phyloP scores from a whole-genome alignment of 2,797 vertebrate genomes.

The Podarcis siculus region DNA sequence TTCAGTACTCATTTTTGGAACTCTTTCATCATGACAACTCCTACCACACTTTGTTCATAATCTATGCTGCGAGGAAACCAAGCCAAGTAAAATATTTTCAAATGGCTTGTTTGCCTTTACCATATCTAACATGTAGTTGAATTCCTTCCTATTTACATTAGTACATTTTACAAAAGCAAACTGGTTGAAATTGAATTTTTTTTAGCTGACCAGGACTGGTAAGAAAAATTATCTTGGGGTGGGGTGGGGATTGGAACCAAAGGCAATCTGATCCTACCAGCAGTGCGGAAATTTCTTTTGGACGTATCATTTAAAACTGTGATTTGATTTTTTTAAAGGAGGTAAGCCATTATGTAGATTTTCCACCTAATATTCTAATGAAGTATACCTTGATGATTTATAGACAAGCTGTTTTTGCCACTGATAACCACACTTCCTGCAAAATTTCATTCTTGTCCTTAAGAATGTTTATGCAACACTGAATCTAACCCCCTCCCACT shows the following conservation, averaged over 20 bases:
- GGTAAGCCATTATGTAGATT: slow-evolving; percentile 43
- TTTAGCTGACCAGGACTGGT: slow-evolving; percentile 65
- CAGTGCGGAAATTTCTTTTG: slow-evolving; percentile 64
- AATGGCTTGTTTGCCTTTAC: slow-evolving; percentile 76
- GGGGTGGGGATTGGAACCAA: slow-evolving; percentile 54
- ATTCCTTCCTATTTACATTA: slow-evolving; percentile 52
- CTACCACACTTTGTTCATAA: slow-evolving; percentile 49
- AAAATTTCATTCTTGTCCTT: slow-evolving; percentile 55
- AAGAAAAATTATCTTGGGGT: slow-evolving; percentile 19
- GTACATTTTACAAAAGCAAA: slow-evolving; percentile 67
- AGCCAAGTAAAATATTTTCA: slow-evolving; percentile 64
- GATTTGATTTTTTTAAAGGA: slow-evolving; percentile 58
- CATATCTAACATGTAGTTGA: slow-evolving; percentile 67
- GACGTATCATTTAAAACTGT: slow-evolving; percentile 57
- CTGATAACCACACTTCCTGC: slow-evolving; percentile 47
- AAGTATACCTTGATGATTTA: slow-evolving; percentile 58
- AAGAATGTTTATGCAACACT: slow-evolving; percentile 61
- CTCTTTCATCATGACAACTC: slow-evolving; percentile 39
- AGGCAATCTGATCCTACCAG: slow-evolving; percentile 58
- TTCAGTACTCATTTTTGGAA: slow-evolving; percentile 39
- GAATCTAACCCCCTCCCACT: slow-evolving; percentile 23
- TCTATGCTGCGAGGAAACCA: slow-evolving; percentile 55
- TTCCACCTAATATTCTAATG: slow-evolving; percentile 59
- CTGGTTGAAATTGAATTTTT: slow-evolving; percentile 62
- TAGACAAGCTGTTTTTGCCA: slow-evolving; percentile 48